phyloP scores from a whole-genome alignment of 1,140 invertebrate species.

The Drusus annulatus region DNA sequence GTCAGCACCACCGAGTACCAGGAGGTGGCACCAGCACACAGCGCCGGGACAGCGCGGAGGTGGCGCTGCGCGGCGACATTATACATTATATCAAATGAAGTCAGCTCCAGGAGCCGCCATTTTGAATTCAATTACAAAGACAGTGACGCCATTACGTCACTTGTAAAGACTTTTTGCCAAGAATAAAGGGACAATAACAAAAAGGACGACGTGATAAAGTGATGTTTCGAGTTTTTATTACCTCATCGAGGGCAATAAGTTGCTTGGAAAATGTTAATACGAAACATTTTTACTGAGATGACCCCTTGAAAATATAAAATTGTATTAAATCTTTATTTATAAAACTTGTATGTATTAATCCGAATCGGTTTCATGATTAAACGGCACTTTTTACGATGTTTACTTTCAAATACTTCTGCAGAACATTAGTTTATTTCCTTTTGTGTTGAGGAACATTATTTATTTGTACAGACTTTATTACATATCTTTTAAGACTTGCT shows the following conservation, averaged over 20 bases:
- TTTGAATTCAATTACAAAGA: conserved; percentile 58
- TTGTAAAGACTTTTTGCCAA: conserved; percentile 48
- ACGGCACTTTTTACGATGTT: no score
- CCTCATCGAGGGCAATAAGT: conserved; percentile 43
- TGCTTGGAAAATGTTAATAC: conserved; percentile 39
- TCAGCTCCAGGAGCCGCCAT: conserved; percentile 58
- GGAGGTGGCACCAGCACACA: conserved; percentile 27
- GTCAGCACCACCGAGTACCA: conserved; percentile 18
- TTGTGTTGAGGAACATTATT: no score
- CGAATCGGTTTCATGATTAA: not conserved
- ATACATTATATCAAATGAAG: conserved; percentile 58
- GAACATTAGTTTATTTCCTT: no score
- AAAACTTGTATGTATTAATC: not conserved
- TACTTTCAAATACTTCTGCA: no score
- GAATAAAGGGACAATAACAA: conserved; percentile 52
- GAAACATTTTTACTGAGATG: conserved; percentile 23
- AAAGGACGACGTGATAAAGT: conserved; percentile 52
- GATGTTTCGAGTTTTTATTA: conserved; percentile 51
- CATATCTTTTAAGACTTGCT: no score
- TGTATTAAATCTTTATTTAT: no score
- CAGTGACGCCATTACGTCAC: conserved; percentile 56
- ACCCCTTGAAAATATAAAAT: not conserved
- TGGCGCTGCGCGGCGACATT: conserved; percentile 13
- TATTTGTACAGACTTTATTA: no score
- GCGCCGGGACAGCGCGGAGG: no score